These are phyloP conservation scores for Boulengeromyrus knoepffleri DNA, from an alignment of 2,113 vertebrate genomes.

Conservation along the genomic window DNA sequence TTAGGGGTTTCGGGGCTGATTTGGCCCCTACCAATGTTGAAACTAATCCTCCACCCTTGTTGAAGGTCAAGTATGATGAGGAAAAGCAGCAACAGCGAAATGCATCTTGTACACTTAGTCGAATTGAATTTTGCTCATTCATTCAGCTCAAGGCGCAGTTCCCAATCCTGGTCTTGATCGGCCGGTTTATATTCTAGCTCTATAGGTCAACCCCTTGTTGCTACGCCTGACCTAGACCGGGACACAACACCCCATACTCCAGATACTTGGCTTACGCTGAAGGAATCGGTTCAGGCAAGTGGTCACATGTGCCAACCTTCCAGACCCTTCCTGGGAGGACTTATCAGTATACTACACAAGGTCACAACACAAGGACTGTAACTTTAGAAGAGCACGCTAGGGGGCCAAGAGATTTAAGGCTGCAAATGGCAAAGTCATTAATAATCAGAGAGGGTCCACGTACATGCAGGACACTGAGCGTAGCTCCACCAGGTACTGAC, in stretches of 20 bases:
- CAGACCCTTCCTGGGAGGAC: not conserved
- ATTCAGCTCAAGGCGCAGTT: not conserved
- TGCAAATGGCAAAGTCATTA: not conserved
- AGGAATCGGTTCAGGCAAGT: not conserved
- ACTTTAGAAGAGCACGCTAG: not conserved
- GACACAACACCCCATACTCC: not conserved
- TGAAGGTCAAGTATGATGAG: not conserved
- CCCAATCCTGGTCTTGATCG: not conserved
- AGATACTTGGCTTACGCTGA: not conserved
- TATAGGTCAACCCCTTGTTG: not conserved
- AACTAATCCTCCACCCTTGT: not conserved
- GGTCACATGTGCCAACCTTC: not conserved
- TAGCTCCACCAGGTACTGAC: slow-evolving; percentile 63
- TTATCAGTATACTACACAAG: not conserved
- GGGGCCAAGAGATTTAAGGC: not conserved
- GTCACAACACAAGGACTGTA: not conserved
- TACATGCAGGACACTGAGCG: slow-evolving; percentile 67
- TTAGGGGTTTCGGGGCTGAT: not conserved
- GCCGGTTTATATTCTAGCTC: not conserved
- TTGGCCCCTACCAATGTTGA: not conserved
- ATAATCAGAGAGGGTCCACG: slow-evolving; percentile 38
- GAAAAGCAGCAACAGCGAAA: not conserved
- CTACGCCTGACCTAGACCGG: not conserved
- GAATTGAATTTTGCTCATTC: not conserved
- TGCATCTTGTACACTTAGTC: not conserved